A percentile compares a stretch with the other conserved stretches of the same genome.
These are phyloP conservation scores for Psephotus haematonotus DNA, from an alignment of 2,113 vertebrate species.

Conservation along the genomic window DNA sequence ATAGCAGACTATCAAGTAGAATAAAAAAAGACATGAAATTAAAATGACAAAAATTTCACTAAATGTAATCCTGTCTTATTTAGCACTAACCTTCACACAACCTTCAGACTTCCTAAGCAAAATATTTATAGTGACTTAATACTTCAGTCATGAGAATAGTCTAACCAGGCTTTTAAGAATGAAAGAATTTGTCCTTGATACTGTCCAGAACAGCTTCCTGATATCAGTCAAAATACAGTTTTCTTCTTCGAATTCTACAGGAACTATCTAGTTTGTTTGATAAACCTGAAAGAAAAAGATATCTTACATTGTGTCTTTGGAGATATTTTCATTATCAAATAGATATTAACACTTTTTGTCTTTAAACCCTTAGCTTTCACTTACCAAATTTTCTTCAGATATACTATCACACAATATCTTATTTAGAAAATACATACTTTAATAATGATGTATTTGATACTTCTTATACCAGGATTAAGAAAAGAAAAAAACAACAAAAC, in stretches of 20 bases:
- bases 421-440: not conserved
- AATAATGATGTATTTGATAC: not conserved
- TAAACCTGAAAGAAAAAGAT: not conserved
- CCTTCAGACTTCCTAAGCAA: not conserved
- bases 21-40: not conserved
- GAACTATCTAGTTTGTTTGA: not conserved
- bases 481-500: not conserved
- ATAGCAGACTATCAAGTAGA: not conserved
- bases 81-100: not conserved
- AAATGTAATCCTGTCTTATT: not conserved
- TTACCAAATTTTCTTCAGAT: not conserved
- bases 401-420: not conserved
- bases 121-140: not conserved
- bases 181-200: not conserved
- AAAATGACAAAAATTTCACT: not conserved
- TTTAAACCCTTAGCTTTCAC: not conserved
- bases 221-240: not conserved
- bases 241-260: not conserved
- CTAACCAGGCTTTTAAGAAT: not conserved
- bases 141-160: not conserved
- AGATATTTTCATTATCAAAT: not conserved
- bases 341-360: not conserved
- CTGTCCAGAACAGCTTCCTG: not conserved
- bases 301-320: not conserved
- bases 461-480: rapidly evolving